Evolutionary conservation across 2,113 vertebrate species (phyloP).

Genomic region (Aptenodytes forsteri): DNA sequence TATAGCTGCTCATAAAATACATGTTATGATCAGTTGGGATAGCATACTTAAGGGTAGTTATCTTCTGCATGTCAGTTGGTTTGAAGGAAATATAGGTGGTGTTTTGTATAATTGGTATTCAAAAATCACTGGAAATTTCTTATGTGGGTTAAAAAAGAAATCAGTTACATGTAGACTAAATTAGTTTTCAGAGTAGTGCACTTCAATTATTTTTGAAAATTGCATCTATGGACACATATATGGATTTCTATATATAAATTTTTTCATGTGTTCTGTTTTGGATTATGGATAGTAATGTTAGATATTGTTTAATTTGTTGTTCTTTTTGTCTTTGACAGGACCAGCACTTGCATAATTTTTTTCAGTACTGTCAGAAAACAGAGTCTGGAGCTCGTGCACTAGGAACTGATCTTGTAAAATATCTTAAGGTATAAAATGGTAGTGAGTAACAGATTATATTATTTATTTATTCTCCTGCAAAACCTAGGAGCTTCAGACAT

Average conservation of each 20-base stretch:
- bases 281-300: neutral
- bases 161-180: neutral
- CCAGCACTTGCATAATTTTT: slow-evolving; percentile 98
- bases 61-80: neutral
- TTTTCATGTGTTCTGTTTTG: neutral
- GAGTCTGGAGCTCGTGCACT: slow-evolving; percentile 80
- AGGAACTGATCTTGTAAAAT: slow-evolving; percentile 92
- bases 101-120: neutral
- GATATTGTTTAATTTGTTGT: neutral
- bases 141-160: neutral
- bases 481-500: neutral
- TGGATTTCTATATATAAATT: neutral
- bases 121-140: neutral
- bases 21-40: neutral
- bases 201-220: neutral
- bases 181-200: neutral
- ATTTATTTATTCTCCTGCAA: neutral
- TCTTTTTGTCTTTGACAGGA: slow-evolving; percentile 78
- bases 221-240: neutral
- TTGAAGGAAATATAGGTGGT: neutral
- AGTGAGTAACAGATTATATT: neutral
- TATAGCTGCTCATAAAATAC: neutral
- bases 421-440: slow-evolving; percentile 88
- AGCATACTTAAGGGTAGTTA: no score
- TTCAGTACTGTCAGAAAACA: slow-evolving; percentile 91